phyloP scores from a whole-genome alignment of 35 echinoderm and acorn worm genomes.

The Diadema setosum region DNA sequence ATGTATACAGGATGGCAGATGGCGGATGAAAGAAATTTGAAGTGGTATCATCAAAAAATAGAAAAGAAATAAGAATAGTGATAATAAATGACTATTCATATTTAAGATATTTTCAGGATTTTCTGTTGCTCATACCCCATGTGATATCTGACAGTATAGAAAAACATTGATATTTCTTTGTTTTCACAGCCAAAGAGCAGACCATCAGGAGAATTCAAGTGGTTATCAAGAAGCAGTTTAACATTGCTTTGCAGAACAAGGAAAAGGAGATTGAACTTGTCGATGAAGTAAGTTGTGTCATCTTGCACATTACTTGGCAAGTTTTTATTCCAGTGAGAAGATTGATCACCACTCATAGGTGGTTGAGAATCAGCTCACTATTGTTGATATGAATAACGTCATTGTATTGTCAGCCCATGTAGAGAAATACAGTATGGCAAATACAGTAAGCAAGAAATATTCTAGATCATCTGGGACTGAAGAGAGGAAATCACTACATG shows the following conservation, averaged over 20 bases:
- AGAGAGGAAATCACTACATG: no score
- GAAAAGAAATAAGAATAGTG: no score
- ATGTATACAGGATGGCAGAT: no score
- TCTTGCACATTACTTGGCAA: neutral
- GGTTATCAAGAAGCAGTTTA: constrained; percentile 92
- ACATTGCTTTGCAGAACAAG: constrained; percentile 74
- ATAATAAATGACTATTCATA: no score
- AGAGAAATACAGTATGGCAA: neutral
- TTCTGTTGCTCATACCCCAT: no score
- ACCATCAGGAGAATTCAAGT: constrained; percentile 77
- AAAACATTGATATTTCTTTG: no score
- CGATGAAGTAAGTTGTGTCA: constrained; percentile 59
- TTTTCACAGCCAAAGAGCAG: constrained; percentile 64
- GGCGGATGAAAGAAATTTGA: no score
- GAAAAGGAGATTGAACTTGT: constrained; percentile 90
- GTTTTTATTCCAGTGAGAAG: neutral
- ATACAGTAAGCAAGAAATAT: neutral
- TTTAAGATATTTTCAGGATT: no score
- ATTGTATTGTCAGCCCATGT: neutral
- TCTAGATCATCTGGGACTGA: no score
- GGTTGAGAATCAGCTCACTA: neutral
- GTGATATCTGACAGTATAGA: no score
- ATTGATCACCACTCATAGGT: neutral
- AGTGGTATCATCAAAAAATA: no score
- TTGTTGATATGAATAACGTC: neutral